A percentile compares a stretch with the other conserved stretches of the same genome.
Evolutionary conservation across 30 jellyfish, hydroid and myxozoan genomes (phyloP).

Genomic region (Phacellophora camtschatica): DNA sequence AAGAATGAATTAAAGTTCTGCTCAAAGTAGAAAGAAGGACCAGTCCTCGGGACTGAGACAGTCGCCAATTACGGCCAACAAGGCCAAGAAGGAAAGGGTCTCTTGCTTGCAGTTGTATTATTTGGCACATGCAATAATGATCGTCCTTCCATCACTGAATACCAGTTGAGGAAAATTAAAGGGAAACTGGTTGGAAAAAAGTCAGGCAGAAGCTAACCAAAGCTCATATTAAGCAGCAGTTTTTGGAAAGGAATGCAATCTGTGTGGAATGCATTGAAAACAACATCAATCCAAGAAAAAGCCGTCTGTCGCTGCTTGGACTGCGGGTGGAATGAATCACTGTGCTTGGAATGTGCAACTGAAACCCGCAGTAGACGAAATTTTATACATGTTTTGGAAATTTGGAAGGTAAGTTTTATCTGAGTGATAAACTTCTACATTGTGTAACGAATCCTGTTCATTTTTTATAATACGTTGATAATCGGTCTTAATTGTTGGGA

Average conservation of each 20-base stretch:
- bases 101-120: too few species aligned
- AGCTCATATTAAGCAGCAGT: not conserved
- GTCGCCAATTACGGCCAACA: not conserved
- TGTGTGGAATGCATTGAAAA: not conserved
- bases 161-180: not conserved
- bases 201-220: not conserved
- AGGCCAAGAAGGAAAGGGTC: not conserved
- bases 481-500: too few species aligned
- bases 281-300: not conserved
- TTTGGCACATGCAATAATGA: too few species aligned
- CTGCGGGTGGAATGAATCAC: not conserved
- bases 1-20: too few species aligned
- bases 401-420: not conserved
- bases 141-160: not conserved
- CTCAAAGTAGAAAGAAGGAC: too few species aligned
- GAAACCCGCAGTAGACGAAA: not conserved
- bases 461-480: too few species aligned
- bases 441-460: too few species aligned
- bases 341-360: conserved; percentile 1
- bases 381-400: not conserved
- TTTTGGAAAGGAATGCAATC: too few species aligned
- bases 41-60: too few species aligned
- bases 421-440: too few species aligned
- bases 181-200: conserved; percentile 5
- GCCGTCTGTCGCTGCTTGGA: conserved; percentile 20